A percentile compares a stretch with the other conserved stretches of the same genome.
Conservation (phyloP, 2,113 vertebrate species). For the Erythrocercus mccallii region DNA sequence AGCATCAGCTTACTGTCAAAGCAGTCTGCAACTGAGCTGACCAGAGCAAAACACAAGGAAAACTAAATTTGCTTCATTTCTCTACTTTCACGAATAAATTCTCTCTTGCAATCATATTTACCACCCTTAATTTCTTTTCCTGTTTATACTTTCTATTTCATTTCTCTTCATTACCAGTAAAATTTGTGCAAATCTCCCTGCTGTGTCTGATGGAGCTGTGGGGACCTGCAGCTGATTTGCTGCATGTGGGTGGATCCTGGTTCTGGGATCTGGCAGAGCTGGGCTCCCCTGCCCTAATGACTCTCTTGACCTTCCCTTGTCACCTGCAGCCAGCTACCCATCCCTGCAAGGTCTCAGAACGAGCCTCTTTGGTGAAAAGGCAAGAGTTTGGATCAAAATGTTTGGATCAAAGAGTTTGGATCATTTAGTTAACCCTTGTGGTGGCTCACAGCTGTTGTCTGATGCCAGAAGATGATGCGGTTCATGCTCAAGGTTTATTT, state of each 20-base stretch:
- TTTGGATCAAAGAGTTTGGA: too few species aligned
- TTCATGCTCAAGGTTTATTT: background rate
- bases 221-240: background rate
- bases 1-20: background rate
- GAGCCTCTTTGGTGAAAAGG: background rate
- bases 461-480: background rate
- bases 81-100: background rate
- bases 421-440: background rate
- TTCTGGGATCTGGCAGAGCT: background rate
- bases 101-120: background rate
- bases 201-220: background rate
- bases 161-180: background rate
- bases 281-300: background rate
- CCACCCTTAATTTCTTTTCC: background rate
- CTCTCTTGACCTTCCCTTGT: background rate
- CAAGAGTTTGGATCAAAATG: background rate
- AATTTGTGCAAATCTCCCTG: background rate
- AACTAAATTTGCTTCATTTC: background rate
- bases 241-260: background rate
- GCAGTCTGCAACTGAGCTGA: background rate
- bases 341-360: background rate
- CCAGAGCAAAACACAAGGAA: background rate
- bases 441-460: background rate
- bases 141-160: background rate
- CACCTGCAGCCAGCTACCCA: background rate